Evolutionary conservation across 1,140 invertebrate species (phyloP), one percentile per base, ranked within the genome.

Genomic region (Anastrepha ludens): DNA sequence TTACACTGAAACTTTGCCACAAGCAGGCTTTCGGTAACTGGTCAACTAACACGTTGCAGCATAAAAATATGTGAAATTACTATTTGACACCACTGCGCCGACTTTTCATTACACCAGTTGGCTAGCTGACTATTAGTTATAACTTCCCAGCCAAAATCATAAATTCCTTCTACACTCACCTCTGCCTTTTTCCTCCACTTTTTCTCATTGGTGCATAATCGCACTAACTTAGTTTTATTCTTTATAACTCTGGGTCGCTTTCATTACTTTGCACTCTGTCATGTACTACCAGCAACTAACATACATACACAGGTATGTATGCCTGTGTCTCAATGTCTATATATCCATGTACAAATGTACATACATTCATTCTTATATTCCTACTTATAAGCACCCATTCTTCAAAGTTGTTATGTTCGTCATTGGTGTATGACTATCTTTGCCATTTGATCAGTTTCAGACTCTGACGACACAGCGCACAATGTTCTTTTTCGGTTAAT

Each of bases 371-470:
- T 13, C 78, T 20, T 1, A 47, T 6, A 13, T 20, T 39, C 13
- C 55, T 20, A 13, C 81, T 85, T 60, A 47, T 41, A 64, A 86
- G 55, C 85, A 47, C 20, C n/a, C 55, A 64, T 86, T 60, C 58
- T 60, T 64, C 29, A 64, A 78, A 78, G 70, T 87, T 39, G 87
- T 85, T 87, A 87, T 64, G 74, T 81, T 87, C 87, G 87, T 87
- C 87, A 87, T 87, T 87, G 70, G 87, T 62, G 87, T 58, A 74
- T 87, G 87, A 87, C 87, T 87, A 87, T 87, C 87, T 60, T 60
- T 17, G 67, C 62, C 47, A 29, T 87, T 85, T 85, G 87, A 87
- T 87, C 87, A 59, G 58, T 85, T 78, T 47, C 39, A 47, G 70
- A 62, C 15, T 15, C n/a, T 62, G 15, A 74, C 47, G 70, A 78